Base-by-base conservation (phyloP, 1,140 invertebrate species). In the Capitella teleta region DNA sequence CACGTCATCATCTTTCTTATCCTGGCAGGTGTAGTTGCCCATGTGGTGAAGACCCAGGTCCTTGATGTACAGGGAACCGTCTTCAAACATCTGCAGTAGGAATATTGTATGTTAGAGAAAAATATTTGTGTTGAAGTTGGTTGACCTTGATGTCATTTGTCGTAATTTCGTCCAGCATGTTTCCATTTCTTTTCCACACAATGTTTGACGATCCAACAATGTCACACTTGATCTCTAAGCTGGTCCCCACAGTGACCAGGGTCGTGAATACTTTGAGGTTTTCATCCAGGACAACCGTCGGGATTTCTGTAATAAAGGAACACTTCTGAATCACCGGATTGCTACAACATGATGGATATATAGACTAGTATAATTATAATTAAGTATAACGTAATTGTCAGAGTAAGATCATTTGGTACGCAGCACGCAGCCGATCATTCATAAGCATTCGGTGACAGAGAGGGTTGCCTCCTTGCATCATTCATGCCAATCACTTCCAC, bases 21-120 rank as follows among this genome's bases (percentile, higher is more conserved):
- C 83, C 60, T 85, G 80, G 63, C 85, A 87, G 1, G 82, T 83
- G 67, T 85, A 86, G 74, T 87, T 87, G 10, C 85, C 85, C 24
- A 82, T 80, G 62, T 86, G 82, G 19, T 84, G 77, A 26, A 87
- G 73, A 56, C 84, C 82, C 36, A 86, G 79, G 43, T 80, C 77
- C 26, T 80, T 84, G 44, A 87, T 73, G 66, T 85, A 87, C 8
- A 87, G 71, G 19, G 82, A 82, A 0, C 83, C 84, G 57, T 71
- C 63, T 28, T 62, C 60, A 53, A 68, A 60, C 25, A 70, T 62
- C 68, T 71, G 54, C 10, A 30, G 8, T 28, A 24, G 42, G 16
- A 21, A 19, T 8, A 5, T 5, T 4, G 6, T 16, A 24, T 21
- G 24, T 23, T 24, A 44, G 6, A 41, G 10, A 41, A 41, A 41